Evolutionary conservation across 2,113 vertebrate genomes (phyloP).

Genomic region (Plectropomus leopardus): DNA sequence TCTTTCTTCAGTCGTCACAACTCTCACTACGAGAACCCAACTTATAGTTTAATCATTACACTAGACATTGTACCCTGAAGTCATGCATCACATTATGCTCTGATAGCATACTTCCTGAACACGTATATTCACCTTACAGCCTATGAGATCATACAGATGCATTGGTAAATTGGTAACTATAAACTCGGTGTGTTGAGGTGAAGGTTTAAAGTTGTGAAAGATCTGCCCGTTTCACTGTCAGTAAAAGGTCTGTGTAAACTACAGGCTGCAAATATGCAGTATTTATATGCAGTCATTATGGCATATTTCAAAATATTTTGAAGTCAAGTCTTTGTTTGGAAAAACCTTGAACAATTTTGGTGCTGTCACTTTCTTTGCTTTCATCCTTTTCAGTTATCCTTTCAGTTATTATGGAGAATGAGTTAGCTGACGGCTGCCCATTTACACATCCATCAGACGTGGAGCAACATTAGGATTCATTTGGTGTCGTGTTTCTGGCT

Average conservation of each 20-base stretch:
- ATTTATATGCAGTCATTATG: no score
- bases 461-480: not conserved
- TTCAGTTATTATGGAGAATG: not conserved
- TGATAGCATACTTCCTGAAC: not conserved
- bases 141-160: not conserved
- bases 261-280: no score
- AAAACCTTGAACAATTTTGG: not conserved
- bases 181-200: not conserved
- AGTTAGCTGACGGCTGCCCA: not conserved
- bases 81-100: conserved; percentile 17
- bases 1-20: not conserved
- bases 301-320: not conserved
- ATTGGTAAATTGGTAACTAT: not conserved
- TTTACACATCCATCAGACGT: not conserved
- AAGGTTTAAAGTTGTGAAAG: not conserved
- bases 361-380: not conserved
- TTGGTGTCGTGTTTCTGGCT: not conserved
- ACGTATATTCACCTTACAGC: not conserved
- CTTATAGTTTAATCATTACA: conserved; percentile 40
- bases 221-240: not conserved
- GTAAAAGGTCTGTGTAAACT: not conserved
- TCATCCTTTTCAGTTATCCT: not conserved
- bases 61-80: conserved; percentile 1
- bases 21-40: not conserved
- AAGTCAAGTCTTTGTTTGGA: not conserved